Evolutionary conservation across 2,797 vertebrate species (phyloP), one percentile per base, ranked within the genome.

Genomic region (Coranthus polyacanthus): DNA sequence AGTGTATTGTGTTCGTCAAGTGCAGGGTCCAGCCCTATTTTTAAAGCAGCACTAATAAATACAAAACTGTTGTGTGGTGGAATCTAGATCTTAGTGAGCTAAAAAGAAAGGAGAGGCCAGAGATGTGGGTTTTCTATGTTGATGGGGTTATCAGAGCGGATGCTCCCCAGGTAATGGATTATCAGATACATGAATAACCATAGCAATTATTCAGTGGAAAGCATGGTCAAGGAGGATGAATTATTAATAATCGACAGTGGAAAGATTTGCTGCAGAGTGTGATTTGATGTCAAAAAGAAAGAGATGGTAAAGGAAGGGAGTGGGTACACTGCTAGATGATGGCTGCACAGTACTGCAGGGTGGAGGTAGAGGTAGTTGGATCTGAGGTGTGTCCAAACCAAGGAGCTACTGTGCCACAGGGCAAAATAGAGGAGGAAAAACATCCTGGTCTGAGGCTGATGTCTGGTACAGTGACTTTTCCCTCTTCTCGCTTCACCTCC

Each of bases 201-300:
- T 41, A 67, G 75, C 70, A 75, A 81, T 88, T 84, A 88, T 88
- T 88, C 81, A 84, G 49, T 37, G 47, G 52, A 52, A 32, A 65
- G 68, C 29, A 63, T 53, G 62, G 65, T 70, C 55, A 43, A 39
- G 44, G 51, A 36, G 47, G 3, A 55, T 84, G 36, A 79, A 87
- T 82, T 84, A 82, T 83, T 81, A 63, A 84, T 81, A 32, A 56
- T 50, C 70, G 72, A 80, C 84, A 70, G 49, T 42, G 41, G 67
- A 69, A 51, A 49, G 42, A 82, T 63, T 75, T 85, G 74, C 71
- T 78, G 68, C 51, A 63, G 52, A 66, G 52, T 81, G 68, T 61
- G 68, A 86, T 78, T 78, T 78, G 63, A 57, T 81, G 66, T 87
- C 59, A 70, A 59, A 78, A 69, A 74, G 55, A 69, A 72, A 75